Evolutionary conservation across 2,888 invertebrate species (phyloP), one percentile per base, ranked within the genome.

Genomic region (Euzetes globulus): DNA sequence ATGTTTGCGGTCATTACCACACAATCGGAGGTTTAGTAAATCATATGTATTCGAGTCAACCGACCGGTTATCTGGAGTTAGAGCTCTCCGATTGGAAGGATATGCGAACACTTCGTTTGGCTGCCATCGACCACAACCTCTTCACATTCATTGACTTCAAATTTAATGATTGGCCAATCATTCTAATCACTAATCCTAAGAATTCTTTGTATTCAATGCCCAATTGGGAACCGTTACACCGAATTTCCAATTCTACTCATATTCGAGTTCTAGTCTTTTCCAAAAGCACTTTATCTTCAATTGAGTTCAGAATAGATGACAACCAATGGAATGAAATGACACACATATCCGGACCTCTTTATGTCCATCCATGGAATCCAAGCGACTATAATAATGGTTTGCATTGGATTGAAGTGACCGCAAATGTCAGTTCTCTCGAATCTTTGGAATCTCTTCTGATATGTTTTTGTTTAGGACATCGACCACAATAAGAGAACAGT

Each of bases 61-160:
- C 88, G 79, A 87, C 87, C 76, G 94, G 94, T 5, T 90, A 87
- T 81, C 84, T 94, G 76, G 95, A 95, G 83, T 85, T 94, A 75
- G 95, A 95, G 84, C 84, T 94, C 73, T 92, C 90, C 11, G 95
- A 95, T 84, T 95, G 94, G 94, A 94, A 92, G 83, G 91, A 91
- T 80, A 91, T 90, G 81, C 86, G 94, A 84, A 87, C 90, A 81
- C 92, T 87, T 84, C 87, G 94, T 52, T 82, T 94, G 71, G 87
- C 88, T 77, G 93, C 90, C n/a, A 87, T 94, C 78, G 94, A 95
- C 83, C 91, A 94, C 82, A 94, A 92, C 65, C 84, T 92, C 78
- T 88, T 94, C 81, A 91, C 93, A 41, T 94, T 94, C 84, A 85
- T 88, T 75, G 94, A 94, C 83, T 85, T 90, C 72, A 85, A 85